Evolutionary conservation across 2,113 vertebrate genomes (phyloP).

Genomic region (Pseudorhombus dupliciocellatus): DNA sequence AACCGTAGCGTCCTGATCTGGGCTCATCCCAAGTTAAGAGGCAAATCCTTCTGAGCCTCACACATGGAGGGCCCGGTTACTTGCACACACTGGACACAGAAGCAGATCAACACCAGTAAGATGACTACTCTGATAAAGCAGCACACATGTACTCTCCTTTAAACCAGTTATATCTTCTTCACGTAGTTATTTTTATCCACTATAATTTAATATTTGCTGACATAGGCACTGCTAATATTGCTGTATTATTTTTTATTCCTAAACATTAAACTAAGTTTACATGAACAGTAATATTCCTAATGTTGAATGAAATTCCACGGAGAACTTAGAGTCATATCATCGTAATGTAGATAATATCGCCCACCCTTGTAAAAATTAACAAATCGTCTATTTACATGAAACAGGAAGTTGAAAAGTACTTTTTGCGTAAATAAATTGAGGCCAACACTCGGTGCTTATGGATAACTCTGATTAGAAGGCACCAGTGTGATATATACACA

Average conservation of each 20-base stretch:
- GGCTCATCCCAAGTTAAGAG: conserved; percentile 3
- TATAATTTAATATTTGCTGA: too few relatives aligned
- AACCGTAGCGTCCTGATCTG: conserved; percentile 11
- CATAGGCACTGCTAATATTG: too few relatives aligned
- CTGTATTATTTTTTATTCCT: too few relatives aligned
- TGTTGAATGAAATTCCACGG: too few relatives aligned
- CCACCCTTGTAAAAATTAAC: not conserved
- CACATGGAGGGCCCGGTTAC: not conserved
- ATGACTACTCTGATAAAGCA: not conserved
- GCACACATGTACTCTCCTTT: not conserved
- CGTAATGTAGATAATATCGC: too few relatives aligned
- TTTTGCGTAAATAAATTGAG: not conserved
- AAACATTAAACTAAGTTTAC: too few relatives aligned
- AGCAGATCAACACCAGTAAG: not conserved
- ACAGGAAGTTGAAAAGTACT: not conserved
- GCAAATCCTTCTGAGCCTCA: conserved; percentile 11
- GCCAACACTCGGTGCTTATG: not conserved
- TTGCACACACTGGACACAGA: not conserved
- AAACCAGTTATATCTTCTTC: too few relatives aligned
- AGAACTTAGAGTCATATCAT: too few relatives aligned
- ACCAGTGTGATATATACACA: conserved; percentile 12
- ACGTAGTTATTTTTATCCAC: too few relatives aligned
- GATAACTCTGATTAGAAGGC: conserved; percentile 1
- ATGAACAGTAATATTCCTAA: too few relatives aligned
- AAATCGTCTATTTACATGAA: not conserved